Base-by-base conservation (phyloP, 2,888 invertebrate genomes). In the Calliphora vomitoria region DNA sequence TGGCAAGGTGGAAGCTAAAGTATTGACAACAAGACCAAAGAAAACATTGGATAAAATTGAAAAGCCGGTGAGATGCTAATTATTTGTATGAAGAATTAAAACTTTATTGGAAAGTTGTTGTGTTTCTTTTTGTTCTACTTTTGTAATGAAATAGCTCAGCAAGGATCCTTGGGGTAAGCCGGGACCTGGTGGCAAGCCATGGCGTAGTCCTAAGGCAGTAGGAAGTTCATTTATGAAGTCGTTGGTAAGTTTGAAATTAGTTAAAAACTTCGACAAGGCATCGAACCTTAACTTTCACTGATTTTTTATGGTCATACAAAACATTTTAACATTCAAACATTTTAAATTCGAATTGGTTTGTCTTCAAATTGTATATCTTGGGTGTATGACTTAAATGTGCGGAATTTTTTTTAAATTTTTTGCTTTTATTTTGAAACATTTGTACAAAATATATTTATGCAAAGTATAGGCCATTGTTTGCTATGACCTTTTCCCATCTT, bases 211-310 rank as follows among this genome's bases (percentile, higher is more conserved):
- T 86, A 95, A 95, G 91, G 94, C 95, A 92, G 95, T 96, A 91
- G 97, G 97, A 91, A 94, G 95, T 90, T 95, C 96, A 93, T 97
- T 97, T 94, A 95, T 96, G 90, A 95, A 96, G 93, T 97, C 97
- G 89, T 95, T 97, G 96, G 97, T 97, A 95, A 88, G 90, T 82
- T 50, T 11, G 50, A 10, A 13, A 0, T n/a, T 35, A 35, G 6
- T 35, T 31, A 5, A 5, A 5, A 31, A 31, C 31, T 31, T 31
- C n/a, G n/a, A n/a, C n/a, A n/a, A n/a, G n/a, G n/a, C n/a, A n/a
- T n/a, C n/a, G n/a, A n/a, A n/a, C n/a, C n/a, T n/a, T n/a, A n/a
- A n/a, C n/a, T n/a, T n/a, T n/a, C n/a, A n/a, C n/a, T n/a, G n/a
- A n/a, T n/a, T n/a, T n/a, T n/a, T n/a, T n/a, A n/a, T n/a, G n/a